phyloP scores from a whole-genome alignment of 2,113 vertebrate species.

The Leucoraja erinaceus region DNA sequence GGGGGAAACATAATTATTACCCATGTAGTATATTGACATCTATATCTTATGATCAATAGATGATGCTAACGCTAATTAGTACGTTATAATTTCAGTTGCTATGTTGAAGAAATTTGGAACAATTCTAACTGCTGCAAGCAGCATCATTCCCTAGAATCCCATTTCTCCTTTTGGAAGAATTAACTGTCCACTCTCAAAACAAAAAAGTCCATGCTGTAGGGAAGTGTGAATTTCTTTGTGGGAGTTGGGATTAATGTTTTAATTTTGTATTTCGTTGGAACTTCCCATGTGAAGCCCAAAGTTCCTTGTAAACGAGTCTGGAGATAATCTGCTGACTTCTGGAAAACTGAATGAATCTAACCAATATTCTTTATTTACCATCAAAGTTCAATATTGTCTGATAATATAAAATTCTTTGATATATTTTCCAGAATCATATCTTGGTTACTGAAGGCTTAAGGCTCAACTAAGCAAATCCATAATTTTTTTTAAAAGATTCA shows the following conservation, averaged over 20 bases:
- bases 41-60: slow-evolving; percentile 6
- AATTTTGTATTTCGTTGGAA: neutral
- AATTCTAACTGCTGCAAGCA: neutral
- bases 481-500: neutral
- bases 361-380: neutral
- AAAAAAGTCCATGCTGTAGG: too few relatives aligned
- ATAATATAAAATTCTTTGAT: neutral
- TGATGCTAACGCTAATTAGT: neutral
- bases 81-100: neutral
- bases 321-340: slow-evolving; percentile 1
- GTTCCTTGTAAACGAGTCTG: neutral
- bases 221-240: neutral
- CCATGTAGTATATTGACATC: neutral
- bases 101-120: neutral
- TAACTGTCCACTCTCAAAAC: neutral
- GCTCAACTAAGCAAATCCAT: neutral
- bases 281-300: neutral
- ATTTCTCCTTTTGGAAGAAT: neutral
- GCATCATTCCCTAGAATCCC: neutral
- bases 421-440: neutral
- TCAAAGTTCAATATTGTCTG: neutral
- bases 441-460: neutral
- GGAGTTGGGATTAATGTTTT: neutral
- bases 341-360: neutral
- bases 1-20: too few relatives aligned